Evolutionary conservation across 1,140 invertebrate species (phyloP).

Genomic region (Tetramorium alpestre): DNA sequence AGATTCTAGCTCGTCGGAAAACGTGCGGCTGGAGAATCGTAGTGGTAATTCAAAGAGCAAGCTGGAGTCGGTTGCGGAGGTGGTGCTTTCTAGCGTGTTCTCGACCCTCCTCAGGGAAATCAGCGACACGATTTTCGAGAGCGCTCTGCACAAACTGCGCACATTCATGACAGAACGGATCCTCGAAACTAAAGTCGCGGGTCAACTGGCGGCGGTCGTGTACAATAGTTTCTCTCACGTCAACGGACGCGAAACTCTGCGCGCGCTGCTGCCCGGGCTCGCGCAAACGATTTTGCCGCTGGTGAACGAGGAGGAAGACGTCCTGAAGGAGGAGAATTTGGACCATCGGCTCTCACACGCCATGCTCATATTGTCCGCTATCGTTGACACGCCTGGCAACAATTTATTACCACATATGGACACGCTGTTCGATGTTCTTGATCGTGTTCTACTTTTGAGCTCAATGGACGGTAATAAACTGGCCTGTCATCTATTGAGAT

Average conservation of each 20-base stretch:
- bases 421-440: constrained; percentile 87
- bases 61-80: constrained; percentile 87
- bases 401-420: constrained; percentile 88
- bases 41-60: constrained; percentile 82
- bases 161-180: constrained; percentile 91
- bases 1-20: constrained; percentile 90
- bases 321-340: constrained; percentile 90
- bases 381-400: constrained; percentile 88
- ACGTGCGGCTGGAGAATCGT: constrained; percentile 88
- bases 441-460: constrained; percentile 88
- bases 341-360: constrained; percentile 93
- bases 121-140: constrained; percentile 86
- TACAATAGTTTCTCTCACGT: constrained; percentile 90
- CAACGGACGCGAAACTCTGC: constrained; percentile 88
- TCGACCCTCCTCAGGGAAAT: constrained; percentile 86
- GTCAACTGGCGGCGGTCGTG: constrained; percentile 89
- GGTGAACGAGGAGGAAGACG: constrained; percentile 86
- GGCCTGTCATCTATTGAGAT: constrained; percentile 85
- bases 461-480: constrained; percentile 88
- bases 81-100: constrained; percentile 87
- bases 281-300: constrained; percentile 87
- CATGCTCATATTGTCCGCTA: constrained; percentile 91
- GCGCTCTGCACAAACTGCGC: constrained; percentile 91
- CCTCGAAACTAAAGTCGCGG: constrained; percentile 93
- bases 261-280: constrained; percentile 90